phyloP scores from a whole-genome alignment of 1,140 invertebrate species.

The Drosophila equinoxialis region DNA sequence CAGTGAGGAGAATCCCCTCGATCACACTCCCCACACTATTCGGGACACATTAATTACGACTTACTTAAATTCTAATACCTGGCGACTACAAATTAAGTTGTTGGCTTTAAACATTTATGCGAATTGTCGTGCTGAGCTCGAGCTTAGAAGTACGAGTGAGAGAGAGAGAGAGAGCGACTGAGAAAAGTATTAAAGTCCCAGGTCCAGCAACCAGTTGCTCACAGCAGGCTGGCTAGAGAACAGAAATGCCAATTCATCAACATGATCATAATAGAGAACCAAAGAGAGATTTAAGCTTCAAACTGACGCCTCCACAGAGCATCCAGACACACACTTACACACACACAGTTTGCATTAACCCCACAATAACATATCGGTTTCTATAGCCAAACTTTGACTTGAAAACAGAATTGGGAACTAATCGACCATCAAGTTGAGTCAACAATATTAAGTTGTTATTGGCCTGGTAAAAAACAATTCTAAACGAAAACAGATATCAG shows the following conservation, averaged over 20 bases:
- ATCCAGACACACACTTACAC: constrained; percentile 18
- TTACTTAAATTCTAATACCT: constrained; percentile 83
- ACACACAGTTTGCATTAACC: constrained; percentile 48
- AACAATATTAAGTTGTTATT: no score
- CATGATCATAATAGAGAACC: constrained; percentile 26
- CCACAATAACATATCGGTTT: neutral
- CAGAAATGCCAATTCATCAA: constrained; percentile 71
- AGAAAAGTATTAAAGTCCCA: constrained; percentile 18
- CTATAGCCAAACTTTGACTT: neutral
- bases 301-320: constrained; percentile 49
- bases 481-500: no score
- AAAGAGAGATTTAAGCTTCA: constrained; percentile 10
- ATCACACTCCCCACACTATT: constrained; percentile 16
- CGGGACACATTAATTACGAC: constrained; percentile 82
- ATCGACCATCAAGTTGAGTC: no score
- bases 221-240: constrained; percentile 53
- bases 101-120: constrained; percentile 74
- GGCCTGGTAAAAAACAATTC: no score
- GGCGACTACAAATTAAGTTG: constrained; percentile 83
- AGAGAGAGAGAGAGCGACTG: neutral
- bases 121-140: constrained; percentile 72
- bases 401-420: neutral
- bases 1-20: constrained; percentile 1
- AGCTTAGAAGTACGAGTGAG: constrained; percentile 8
- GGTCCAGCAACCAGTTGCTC: constrained; percentile 55